Evolutionary conservation across 2,113 vertebrate genomes (phyloP), one percentile per base, ranked within the genome.

Genomic region (Lasiurus cinereus): DNA sequence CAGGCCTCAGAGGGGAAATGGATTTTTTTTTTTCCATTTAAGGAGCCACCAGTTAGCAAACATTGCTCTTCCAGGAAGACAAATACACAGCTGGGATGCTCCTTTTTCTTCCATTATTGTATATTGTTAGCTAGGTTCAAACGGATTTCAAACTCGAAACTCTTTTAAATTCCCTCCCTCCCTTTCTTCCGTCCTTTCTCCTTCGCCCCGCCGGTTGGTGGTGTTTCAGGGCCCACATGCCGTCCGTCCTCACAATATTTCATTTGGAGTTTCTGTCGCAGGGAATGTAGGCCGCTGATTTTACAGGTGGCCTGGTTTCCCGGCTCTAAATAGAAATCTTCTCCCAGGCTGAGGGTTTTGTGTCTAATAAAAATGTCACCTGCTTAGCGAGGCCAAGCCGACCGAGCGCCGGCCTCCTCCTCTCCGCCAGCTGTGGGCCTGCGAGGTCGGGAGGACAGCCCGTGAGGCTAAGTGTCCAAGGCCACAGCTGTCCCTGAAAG

Each of bases 221-320:
- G 24, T 62, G 90, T n/a, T 59, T 50, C 19, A 8, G 72, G 1
- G 0, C 85, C 92, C 21, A 13, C 3, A 0, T 13, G 31, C 22
- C 69, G 16, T 64, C 22, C 69, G 16, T 64, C 5, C 90, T 6
- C 0, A 31, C 0, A 5, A 48, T n/a, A 22, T 91, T 86, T 97
- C 83, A 90, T 64, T 50, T 96, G 96, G 62, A 31, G 77, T 9
- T 93, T 96, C 95, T 96, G 89, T 96, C 93, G 56, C 94, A 80
- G 90, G 50, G 94, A 98, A 98, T 97, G 92, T 95, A 97, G 97
- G 97, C 95, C 50, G 0, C 95, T 43, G 66, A 48, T 97, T 93
- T 97, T 89, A 90, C 72, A 87, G 52, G 8, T 69, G 96, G 93
- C 97, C 97, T 95, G 94, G 84, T 97, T 98, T 97, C 95, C 83